phyloP scores from a whole-genome alignment of 1,140 invertebrate genomes.

The Drosophila ercepeae region DNA sequence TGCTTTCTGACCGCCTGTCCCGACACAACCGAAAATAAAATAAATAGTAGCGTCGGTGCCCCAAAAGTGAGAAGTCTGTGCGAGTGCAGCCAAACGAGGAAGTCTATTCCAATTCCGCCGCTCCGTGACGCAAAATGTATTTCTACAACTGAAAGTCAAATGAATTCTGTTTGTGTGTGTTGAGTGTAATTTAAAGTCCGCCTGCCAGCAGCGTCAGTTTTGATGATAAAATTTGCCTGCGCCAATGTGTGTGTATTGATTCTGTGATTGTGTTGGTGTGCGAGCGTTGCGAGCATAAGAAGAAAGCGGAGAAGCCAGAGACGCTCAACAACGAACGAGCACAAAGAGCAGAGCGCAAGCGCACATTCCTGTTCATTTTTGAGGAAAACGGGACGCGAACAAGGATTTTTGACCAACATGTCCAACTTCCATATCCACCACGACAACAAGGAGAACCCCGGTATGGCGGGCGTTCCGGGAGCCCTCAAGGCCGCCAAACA shows the following conservation, averaged over 20 bases:
- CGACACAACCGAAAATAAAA: slow-evolving; percentile 2
- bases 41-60: slow-evolving; percentile 32
- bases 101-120: slow-evolving; percentile 28
- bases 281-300: slow-evolving; percentile 52
- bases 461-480: slow-evolving; percentile 39
- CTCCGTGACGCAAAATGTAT: slow-evolving; percentile 24
- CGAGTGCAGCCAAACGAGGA: slow-evolving; percentile 31
- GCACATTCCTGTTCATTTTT: slow-evolving; percentile 50
- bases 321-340: slow-evolving; percentile 39
- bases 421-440: slow-evolving; percentile 86
- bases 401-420: slow-evolving; percentile 70
- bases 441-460: slow-evolving; percentile 85
- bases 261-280: slow-evolving; percentile 41
- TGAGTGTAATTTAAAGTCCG: slow-evolving; percentile 38
- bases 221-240: slow-evolving; percentile 54
- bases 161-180: slow-evolving; percentile 46
- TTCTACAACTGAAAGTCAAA: slow-evolving; percentile 57
- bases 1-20: slow-evolving; percentile 3
- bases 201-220: slow-evolving; percentile 35
- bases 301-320: slow-evolving; percentile 39
- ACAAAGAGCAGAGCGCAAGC: slow-evolving; percentile 50
- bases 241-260: slow-evolving; percentile 35
- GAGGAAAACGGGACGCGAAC: slow-evolving; percentile 2
- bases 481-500: slow-evolving; percentile 45
- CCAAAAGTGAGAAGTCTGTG: slow-evolving; percentile 5